Base-by-base conservation (phyloP, 1,140 invertebrate genomes). In the Tetramorium alpestre region DNA sequence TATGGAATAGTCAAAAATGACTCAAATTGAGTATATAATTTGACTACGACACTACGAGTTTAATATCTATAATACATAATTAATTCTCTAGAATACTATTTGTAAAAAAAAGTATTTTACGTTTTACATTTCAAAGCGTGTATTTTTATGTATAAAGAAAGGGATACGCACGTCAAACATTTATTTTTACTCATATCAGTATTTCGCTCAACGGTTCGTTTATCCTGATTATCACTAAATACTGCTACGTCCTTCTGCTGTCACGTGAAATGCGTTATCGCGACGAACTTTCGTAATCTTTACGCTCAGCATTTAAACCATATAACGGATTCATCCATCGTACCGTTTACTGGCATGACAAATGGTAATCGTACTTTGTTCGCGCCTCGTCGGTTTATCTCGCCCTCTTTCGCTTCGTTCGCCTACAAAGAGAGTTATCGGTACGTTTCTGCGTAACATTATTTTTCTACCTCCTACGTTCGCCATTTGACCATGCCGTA, bases 241-340 rank as follows among this genome's bases (percentile, higher is more conserved):
- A 38, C 22, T 60, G 47, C 86, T 84, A 51, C 54, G 60, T 80
- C 80, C 75, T 89, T 87, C 70, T 81, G 22, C 87, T 92, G 92
- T 92, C 85, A 87, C 86, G 86, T 85, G 88, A 87, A 88, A 90
- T 85, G 73, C 86, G 87, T 86, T 90, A 90, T 90, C 76, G 56
- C 85, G 69, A 91, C 91, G 88, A 82, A 87, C 85, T 91, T 88
- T 88, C 87, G 88, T 91, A 90, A 90, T 93, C 89, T 93, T 85
- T 70, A 58, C 69, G 87, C 75, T 62, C 75, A 62, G 60, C 77
- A 67, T 91, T 90, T 90, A 90, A 87, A 90, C 73, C 75, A 78
- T 89, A 85, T 88, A 90, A 90, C 89, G 80, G 58, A 67, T 56
- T 75, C 70, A 87, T 78, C 54, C 88, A 77, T 91, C 87, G 82